These are phyloP conservation scores for Sorex fumeus DNA, from an alignment of 2,113 vertebrate species.

Conservation along the genomic window DNA sequence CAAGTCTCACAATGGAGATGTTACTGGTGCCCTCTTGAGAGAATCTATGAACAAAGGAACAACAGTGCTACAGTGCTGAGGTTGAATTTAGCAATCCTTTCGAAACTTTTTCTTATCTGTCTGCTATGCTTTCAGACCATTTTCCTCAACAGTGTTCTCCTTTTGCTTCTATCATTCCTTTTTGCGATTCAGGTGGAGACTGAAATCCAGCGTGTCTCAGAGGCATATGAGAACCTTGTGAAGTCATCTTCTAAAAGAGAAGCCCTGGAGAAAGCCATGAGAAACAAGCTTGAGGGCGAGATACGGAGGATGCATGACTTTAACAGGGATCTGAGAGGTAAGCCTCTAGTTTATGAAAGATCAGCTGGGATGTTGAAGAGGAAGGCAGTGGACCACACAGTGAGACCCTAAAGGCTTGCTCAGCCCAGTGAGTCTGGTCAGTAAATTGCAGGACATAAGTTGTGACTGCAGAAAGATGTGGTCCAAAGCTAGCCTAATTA, in stretches of 20 bases:
- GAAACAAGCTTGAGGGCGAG: slow-evolving; percentile 98
- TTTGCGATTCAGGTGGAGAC: slow-evolving; percentile 93
- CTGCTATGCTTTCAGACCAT: slow-evolving; percentile 34
- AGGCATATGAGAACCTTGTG: slow-evolving; percentile 97
- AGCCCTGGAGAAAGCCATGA: slow-evolving; percentile 98
- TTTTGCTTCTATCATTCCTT: slow-evolving; percentile 1
- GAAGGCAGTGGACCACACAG: background rate
- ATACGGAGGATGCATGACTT: slow-evolving; percentile 98
- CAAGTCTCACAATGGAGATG: too few relatives aligned
- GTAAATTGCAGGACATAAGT: background rate
- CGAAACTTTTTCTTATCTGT: slow-evolving; percentile 33
- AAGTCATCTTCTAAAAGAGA: slow-evolving; percentile 98
- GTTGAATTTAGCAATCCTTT: slow-evolving; percentile 6
- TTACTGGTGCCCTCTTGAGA: too few relatives aligned
- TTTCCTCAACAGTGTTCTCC: background rate
- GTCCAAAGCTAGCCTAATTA: slow-evolving; percentile 4
- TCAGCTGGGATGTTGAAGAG: background rate
- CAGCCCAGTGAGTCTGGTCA: background rate
- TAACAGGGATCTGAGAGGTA: slow-evolving; percentile 98
- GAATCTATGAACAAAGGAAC: too few relatives aligned
- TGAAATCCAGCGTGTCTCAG: slow-evolving; percentile 98
- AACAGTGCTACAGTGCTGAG: too few relatives aligned
- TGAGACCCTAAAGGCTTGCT: background rate
- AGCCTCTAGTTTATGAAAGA: slow-evolving; percentile 13
- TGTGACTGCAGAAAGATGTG: background rate